phyloP scores from a whole-genome alignment of 2,113 vertebrate genomes.

The Nesogale talazaci region DNA sequence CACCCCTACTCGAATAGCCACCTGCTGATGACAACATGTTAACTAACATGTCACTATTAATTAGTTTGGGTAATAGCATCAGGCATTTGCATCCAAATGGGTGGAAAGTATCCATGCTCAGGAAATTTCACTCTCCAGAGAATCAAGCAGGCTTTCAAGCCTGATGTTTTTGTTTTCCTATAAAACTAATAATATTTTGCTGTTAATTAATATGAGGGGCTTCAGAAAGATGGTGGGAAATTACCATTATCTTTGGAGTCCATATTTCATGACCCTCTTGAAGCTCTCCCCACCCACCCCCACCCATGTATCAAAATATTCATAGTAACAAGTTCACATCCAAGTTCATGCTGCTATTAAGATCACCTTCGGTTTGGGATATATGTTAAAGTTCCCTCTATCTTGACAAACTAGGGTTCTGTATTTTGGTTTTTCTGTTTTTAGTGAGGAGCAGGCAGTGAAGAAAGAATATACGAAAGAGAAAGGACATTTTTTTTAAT shows the following conservation, averaged over 20 bases:
- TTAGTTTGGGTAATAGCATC: conserved; percentile 47
- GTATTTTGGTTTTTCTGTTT: not conserved
- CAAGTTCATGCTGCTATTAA: conserved; percentile 23
- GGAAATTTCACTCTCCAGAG: conserved; percentile 16
- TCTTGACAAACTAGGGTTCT: not conserved
- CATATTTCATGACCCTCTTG: too few species aligned
- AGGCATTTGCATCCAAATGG: not conserved
- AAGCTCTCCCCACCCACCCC: too few species aligned
- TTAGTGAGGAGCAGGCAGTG: too few species aligned
- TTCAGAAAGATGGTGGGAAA: too few species aligned
- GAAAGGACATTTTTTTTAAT: not conserved
- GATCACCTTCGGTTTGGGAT: not conserved
- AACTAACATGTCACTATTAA: conserved; percentile 67
- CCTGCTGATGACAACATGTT: conserved; percentile 69
- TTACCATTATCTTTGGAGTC: too few species aligned
- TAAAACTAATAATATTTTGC: not conserved
- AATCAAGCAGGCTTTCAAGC: not conserved
- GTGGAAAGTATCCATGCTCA: not conserved
- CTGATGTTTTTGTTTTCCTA: not conserved
- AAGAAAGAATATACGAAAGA: not conserved
- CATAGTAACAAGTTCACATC: not conserved
- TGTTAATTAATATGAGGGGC: not conserved
- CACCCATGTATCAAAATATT: not conserved
- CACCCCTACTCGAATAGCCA: conserved; percentile 60
- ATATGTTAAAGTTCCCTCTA: not conserved